Conservation (phyloP, 1,140 invertebrate genomes). For the Eciton burchellii region DNA sequence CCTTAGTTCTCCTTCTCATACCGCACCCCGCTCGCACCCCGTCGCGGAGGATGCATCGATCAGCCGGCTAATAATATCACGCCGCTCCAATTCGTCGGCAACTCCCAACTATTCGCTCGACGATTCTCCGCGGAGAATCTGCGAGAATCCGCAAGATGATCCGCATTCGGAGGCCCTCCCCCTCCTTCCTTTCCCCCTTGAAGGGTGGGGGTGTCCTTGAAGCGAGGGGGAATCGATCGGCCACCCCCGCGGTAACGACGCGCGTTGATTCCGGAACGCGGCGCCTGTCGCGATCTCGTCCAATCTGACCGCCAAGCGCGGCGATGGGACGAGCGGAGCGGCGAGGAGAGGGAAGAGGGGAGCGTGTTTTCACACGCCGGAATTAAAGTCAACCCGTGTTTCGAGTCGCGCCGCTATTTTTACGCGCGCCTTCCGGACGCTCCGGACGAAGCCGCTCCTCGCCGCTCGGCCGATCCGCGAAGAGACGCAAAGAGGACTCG, state of each 20-base stretch:
- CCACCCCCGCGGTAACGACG: neutral
- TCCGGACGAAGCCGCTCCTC: neutral
- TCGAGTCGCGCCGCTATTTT: neutral
- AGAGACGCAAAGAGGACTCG: neutral
- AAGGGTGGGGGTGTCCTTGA: too few species aligned
- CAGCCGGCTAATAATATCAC: conserved; percentile 35
- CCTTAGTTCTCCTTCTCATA: neutral
- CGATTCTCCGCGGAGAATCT: neutral
- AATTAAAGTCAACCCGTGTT: conserved; percentile 12
- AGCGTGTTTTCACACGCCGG: neutral
- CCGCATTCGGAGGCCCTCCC: neutral
- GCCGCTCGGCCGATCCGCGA: neutral
- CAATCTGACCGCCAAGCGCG: too few species aligned
- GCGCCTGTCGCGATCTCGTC: neutral
- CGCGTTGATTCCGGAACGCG: neutral
- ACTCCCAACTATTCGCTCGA: conserved; percentile 10
- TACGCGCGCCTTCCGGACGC: neutral
- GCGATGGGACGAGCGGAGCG: too few species aligned
- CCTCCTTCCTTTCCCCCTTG: too few species aligned
- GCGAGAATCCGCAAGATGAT: neutral
- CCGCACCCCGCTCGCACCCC: neutral
- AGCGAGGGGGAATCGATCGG: too few species aligned
- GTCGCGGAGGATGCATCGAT: conserved; percentile 16
- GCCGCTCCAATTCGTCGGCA: conserved; percentile 18
- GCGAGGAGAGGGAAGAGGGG: too few species aligned